These are phyloP conservation scores for Dicyrtomina minuta DNA, from an alignment of 2,888 invertebrate genomes.

Conservation along the genomic window DNA sequence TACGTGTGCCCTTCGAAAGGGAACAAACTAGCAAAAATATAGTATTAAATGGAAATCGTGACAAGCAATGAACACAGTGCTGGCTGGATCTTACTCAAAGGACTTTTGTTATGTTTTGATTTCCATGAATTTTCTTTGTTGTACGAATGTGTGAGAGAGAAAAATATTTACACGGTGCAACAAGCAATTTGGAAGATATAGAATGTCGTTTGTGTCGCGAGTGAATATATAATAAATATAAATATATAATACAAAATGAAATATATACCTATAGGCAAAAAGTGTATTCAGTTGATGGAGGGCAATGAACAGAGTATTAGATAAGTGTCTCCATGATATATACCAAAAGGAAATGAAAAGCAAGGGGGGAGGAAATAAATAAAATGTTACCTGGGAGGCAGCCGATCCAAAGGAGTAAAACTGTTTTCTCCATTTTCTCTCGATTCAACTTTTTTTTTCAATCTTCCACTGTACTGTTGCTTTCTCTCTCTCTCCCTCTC, in stretches of 20 bases:
- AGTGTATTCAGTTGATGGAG: neutral
- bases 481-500: neutral
- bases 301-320: neutral
- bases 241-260: no score
- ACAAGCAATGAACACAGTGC: no score
- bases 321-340: neutral
- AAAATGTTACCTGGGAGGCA: conserved; percentile 28
- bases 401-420: conserved; percentile 20
- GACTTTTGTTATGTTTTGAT: no score
- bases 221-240: neutral
- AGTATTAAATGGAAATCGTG: no score
- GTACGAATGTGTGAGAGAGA: no score
- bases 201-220: neutral
- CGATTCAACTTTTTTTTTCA: neutral
- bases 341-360: neutral
- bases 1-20: no score
- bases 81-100: no score
- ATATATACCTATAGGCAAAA: no score
- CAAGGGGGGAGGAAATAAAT: conserved; percentile 2
- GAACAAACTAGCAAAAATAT: no score
- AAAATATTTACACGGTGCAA: no score
- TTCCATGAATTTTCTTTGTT: no score
- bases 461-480: neutral
- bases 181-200: no score
- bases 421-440: conserved; percentile 21